Evolutionary conservation across 2,113 vertebrate genomes (phyloP).

Genomic region (Corapipo altera): DNA sequence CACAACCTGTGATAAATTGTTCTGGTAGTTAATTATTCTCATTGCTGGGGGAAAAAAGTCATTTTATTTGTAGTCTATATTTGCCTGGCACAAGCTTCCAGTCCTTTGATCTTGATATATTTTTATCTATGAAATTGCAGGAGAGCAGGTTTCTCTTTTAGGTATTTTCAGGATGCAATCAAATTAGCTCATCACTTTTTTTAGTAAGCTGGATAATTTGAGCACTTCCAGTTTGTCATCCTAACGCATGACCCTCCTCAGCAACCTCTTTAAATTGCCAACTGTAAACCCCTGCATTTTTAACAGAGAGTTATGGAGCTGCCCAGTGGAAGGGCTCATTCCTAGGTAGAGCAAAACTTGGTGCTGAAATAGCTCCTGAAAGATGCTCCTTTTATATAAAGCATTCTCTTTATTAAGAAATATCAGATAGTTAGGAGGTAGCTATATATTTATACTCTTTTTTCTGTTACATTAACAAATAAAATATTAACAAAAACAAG

Average conservation of each 20-base stretch:
- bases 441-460: neutral
- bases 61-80: slow-evolving; percentile 19
- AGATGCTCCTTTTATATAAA: neutral
- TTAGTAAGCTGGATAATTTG: neutral
- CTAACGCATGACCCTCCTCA: neutral
- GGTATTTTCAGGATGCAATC: neutral
- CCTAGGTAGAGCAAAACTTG: neutral
- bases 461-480: neutral
- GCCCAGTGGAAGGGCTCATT: neutral
- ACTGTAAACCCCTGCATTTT: neutral
- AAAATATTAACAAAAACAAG: neutral
- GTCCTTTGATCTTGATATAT: slow-evolving; percentile 13
- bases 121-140: neutral
- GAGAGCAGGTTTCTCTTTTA: slow-evolving; percentile 1
- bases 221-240: slow-evolving; percentile 1
- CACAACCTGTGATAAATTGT: slow-evolving; percentile 1
- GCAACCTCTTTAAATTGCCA: neutral
- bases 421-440: neutral
- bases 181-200: neutral
- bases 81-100: slow-evolving; percentile 1
- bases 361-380: neutral
- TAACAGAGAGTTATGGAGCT: neutral
- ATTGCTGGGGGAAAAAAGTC: neutral
- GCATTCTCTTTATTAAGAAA: neutral
- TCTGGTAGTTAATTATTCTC: neutral